Base-by-base conservation (phyloP, 2,888 invertebrate species). In the Nyleta sp. region DNA sequence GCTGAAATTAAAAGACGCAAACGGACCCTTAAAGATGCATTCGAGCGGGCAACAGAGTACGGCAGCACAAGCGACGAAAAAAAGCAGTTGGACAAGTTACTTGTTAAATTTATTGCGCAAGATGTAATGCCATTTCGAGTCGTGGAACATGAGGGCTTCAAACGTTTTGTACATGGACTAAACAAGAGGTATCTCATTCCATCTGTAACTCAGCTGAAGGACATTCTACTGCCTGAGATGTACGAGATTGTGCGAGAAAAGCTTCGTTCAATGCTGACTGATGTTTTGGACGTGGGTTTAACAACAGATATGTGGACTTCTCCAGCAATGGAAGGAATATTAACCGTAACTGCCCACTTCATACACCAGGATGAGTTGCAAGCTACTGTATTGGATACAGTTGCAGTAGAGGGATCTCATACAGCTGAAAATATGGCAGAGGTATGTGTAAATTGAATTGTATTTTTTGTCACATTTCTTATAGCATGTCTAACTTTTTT, bases 291-390 rank as follows among this genome's bases (percentile, higher is more conserved):
- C 13, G 11, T 62, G 3, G 33, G 22, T 15, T 20, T 62, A 15
- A 62, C 62, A 2, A 62, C 62, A 11, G 48, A 62, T 50, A n/a
- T 31, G 20, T 60, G 60, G 60, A 60, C 60, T 15, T 46, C 60
- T 11, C 20, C 13, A 2, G 46, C 50, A 6, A 48, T 20, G 7
- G 62, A 62, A 35, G 62, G 62, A 2, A 10, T 62, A 7, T 8
- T 62, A 6, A 62, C 62, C 2, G 11, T 50, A 15, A 62, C 62
- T 0, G 46, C 15, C 10, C 48, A 62, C 35, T 62, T 62, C 40
- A 57, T 57, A 2, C 7, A 42, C 11, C 15, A 57, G 5, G 15
- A 40, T 28, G 5, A 13, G n/a, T 15, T 57, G 28, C 22, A 28
- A 17, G 13, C 28, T 11, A 15, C 57, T 5, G 57, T 57, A 17